These are phyloP conservation scores for Cotesia congregata DNA, from an alignment of 2,888 invertebrate species.

Conservation along the genomic window DNA sequence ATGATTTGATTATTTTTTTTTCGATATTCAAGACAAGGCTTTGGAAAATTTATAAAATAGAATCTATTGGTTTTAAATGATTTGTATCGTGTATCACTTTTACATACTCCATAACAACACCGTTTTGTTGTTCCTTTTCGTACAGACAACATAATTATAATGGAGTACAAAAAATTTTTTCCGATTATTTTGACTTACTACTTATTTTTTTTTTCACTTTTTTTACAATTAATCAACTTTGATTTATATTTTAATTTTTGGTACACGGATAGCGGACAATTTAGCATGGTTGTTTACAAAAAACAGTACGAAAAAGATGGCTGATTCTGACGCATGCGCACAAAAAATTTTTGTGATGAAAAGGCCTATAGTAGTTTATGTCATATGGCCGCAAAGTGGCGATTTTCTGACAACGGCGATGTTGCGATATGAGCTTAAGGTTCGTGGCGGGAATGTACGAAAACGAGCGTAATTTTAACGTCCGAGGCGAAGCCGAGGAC, in stretches of 20 bases:
- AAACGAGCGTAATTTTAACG: too few species aligned
- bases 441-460: too few species aligned
- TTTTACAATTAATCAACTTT: neutral
- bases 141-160: constrained; percentile 11
- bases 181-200: neutral
- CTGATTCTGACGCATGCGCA: constrained; percentile 1
- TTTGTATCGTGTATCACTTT: constrained; percentile 37
- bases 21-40: constrained; percentile 45
- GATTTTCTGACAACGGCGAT: too few species aligned
- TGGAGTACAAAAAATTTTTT: constrained; percentile 5
- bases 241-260: neutral
- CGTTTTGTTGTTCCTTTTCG: constrained; percentile 35
- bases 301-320: constrained; percentile 8
- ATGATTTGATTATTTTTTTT: constrained; percentile 42
- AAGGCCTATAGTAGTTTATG: too few species aligned
- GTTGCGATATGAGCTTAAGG: too few species aligned
- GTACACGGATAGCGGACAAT: neutral
- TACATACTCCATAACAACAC: constrained; percentile 38
- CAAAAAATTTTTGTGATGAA: neutral
- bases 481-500: too few species aligned
- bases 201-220: constrained; percentile 5
- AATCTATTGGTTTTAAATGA: constrained; percentile 34
- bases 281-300: neutral
- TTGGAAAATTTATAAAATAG: constrained; percentile 43
- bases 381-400: too few species aligned